Evolutionary conservation across 1,140 invertebrate genomes (phyloP), one percentile per base, ranked within the genome.

Genomic region (Scaptomyza hsui): DNA sequence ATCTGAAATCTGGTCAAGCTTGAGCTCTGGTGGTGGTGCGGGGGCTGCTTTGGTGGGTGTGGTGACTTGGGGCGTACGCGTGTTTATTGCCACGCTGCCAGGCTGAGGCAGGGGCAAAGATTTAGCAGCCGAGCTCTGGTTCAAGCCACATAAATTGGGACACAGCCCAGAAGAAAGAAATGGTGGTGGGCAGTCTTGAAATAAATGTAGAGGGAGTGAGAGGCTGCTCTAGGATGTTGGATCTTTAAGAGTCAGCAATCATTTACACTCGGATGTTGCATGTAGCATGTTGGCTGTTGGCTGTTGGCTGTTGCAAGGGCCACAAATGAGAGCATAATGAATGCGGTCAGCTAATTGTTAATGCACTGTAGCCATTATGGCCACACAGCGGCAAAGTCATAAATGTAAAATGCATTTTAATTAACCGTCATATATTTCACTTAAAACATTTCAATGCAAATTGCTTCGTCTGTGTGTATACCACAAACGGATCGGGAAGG

Each of bases 321-420:
- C 47, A 48, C 41, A 49, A 70, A 67, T 39, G 59, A 61, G 53
- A 71, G 55, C 71, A 63, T 80, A 88, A 83, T 88, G 78, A 80
- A 86, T 78, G 83, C 79, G 83, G 83, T 88, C 74, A 75, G 65
- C 79, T 89, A 88, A 88, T 89, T 88, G 85, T 89, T 88, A 83
- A 88, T 88, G 76, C 78, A 83, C 83, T 89, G n/a, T n/a, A 78
- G 76, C 78, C 78, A 83, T 89, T 72, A 88, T 71, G 78, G 55
- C 48, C 69, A 61, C 62, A 77, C 70, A 63, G 53, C 69, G 55
- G 65, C 75, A 74, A 69, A 29, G 52, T 71, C 72, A 65, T 81
- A 65, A 76, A 82, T 76, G 72, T 83, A 82, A 88, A 88, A 83
- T 89, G 79, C 75, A 83, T 77, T 88, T 88, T 88, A 88, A 88